These are phyloP conservation scores for Trissolcus japonicus DNA, from an alignment of 2,888 invertebrate species.

Conservation along the genomic window DNA sequence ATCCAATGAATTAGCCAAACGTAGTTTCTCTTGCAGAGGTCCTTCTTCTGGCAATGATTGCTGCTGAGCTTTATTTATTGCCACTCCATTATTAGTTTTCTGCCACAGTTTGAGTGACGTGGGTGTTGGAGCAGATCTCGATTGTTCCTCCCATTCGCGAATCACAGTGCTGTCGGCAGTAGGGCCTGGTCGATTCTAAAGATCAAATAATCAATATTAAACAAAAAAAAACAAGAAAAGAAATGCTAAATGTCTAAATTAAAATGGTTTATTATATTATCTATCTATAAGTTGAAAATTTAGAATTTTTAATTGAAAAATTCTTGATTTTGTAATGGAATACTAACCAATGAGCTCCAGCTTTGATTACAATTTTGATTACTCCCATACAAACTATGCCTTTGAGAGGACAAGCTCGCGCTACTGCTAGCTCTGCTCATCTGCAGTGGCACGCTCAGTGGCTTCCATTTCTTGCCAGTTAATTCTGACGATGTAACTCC, in stretches of 20 bases:
- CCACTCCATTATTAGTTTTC: slow-evolving; percentile 64
- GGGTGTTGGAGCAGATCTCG: slow-evolving; percentile 85
- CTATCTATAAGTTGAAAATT: too few species aligned
- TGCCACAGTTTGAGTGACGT: slow-evolving; percentile 79
- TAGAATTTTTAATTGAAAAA: too few species aligned
- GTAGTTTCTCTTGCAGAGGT: slow-evolving; percentile 67
- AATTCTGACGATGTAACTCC: slow-evolving; percentile 86
- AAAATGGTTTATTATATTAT: too few species aligned
- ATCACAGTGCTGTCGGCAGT: slow-evolving; percentile 79
- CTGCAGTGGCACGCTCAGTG: slow-evolving; percentile 87
- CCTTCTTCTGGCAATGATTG: slow-evolving; percentile 70
- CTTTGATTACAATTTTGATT: slow-evolving; percentile 82
- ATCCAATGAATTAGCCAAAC: slow-evolving; percentile 66
- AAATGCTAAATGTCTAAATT: too few species aligned
- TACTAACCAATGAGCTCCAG: slow-evolving; percentile 80
- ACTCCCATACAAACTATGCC: slow-evolving; percentile 73
- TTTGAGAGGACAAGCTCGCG: slow-evolving; percentile 81
- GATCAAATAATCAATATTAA: slow-evolving; percentile 5
- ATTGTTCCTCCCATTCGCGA: slow-evolving; percentile 83
- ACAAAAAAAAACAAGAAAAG: background rate
- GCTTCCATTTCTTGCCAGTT: slow-evolving; percentile 92
- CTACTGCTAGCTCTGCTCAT: slow-evolving; percentile 89
- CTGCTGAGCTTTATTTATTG: slow-evolving; percentile 64
- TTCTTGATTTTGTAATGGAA: too few species aligned
- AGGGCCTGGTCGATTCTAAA: slow-evolving; percentile 78